Evolutionary conservation across 2,113 vertebrate genomes (phyloP), one percentile per base, ranked within the genome.

Genomic region (Stictonetta naevosa): DNA sequence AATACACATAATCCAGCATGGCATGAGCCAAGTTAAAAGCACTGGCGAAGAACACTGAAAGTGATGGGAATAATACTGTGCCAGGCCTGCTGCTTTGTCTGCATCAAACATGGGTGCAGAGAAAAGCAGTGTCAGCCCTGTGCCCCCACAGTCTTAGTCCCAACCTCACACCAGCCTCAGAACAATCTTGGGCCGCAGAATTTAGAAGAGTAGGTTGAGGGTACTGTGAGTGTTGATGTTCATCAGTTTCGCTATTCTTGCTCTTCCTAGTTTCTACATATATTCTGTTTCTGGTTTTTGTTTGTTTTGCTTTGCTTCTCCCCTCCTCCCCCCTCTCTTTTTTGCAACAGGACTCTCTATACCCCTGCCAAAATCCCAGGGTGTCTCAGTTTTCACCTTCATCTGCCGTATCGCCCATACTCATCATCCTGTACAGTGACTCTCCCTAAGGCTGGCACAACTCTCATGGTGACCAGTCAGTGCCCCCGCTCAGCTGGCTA

Each of bases 331-430:
- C 14, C 25, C 26, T 18, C 36, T 28, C 17, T 76, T 78, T 77
- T 79, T 84, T 81, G 48, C 60, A 91, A 75, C 15, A 74, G 44
- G 23, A 80, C 74, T 50, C 62, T 85, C 44, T 3, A 34, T 36
- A 76, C 55, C 17, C 42, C 62, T 68, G 62, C 75, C 66, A 88
- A 85, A 90, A 88, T 46, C 38, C 29, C 46, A 56, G 23, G 7
- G 44, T 62, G 26, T 66, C 74, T 93, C 73, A 72, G 53, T 75
- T 88, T 83, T 78, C 90, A 44, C 34, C 56, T 84, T 80, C 6
- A 0, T 36, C 38, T 74, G 28, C 42, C 3, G 0, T 22, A 59
- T 34, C 38, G 55, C 8, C 52, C 42, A 36, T 15, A 18, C 23
- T 73, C 56, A 29, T 12, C 15, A 83, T 72, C 21, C 53, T 75